phyloP scores from a whole-genome alignment of 2,797 vertebrate genomes.

The Propithecus perrieri region DNA sequence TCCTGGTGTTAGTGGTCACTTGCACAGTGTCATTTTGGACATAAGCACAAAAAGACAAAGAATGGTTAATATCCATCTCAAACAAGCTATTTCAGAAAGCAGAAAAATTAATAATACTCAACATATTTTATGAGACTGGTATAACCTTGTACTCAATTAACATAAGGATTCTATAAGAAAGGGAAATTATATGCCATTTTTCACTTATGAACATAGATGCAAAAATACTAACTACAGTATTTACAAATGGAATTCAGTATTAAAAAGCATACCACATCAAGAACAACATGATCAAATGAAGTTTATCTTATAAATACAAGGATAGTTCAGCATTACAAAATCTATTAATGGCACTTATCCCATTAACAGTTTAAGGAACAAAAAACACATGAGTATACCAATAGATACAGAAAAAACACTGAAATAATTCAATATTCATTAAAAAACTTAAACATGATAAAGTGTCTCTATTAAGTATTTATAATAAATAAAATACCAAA shows the following conservation, averaged over 20 bases:
- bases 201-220: neutral
- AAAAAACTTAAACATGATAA: neutral
- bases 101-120: neutral
- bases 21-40: neutral
- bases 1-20: neutral
- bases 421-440: constrained; percentile 34
- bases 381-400: constrained; percentile 14
- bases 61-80: neutral
- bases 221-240: neutral
- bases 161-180: neutral
- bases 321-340: neutral
- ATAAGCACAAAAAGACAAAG: neutral
- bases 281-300: neutral
- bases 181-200: neutral
- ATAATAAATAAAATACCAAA: neutral
- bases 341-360: neutral
- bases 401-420: neutral
- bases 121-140: neutral
- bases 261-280: neutral
- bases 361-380: neutral
- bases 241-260: neutral
- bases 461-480: neutral
- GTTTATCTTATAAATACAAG: neutral
- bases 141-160: neutral
- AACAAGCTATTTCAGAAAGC: neutral